phyloP scores from a whole-genome alignment of 2,113 vertebrate genomes.

The Oplegnathus fasciatus region DNA sequence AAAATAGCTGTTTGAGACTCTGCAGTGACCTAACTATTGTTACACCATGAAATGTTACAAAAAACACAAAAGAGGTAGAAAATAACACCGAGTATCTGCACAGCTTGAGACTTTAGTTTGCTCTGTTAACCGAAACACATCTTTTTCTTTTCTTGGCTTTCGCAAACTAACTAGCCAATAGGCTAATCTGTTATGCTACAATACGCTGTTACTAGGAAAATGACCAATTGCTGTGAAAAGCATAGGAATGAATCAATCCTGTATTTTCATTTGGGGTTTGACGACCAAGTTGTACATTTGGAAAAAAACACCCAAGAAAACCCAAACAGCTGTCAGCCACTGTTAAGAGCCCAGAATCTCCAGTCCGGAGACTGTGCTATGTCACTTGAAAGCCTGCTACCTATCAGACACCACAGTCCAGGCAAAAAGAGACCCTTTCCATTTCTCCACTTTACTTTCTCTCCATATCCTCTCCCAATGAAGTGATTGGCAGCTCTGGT shows the following conservation, averaged over 20 bases:
- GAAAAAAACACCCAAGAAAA: neutral
- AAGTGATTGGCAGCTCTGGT: slow-evolving; percentile 65
- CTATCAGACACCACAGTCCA: neutral
- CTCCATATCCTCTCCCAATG: slow-evolving; percentile 35
- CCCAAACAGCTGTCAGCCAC: neutral
- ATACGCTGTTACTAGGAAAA: neutral
- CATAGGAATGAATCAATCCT: neutral
- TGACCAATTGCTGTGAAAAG: neutral
- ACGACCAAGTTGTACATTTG: neutral
- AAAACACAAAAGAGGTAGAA: too few species aligned
- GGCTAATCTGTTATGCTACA: neutral
- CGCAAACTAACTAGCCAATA: neutral
- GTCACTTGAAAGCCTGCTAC: neutral
- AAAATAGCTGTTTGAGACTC: too few species aligned
- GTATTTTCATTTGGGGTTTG: neutral
- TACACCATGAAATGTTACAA: neutral
- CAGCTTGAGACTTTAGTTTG: neutral
- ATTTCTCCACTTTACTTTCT: slow-evolving; percentile 34
- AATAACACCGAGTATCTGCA: neutral
- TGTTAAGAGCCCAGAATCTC: neutral
- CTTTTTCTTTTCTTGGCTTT: neutral
- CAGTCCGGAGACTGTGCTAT: neutral
- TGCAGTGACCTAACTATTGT: too few species aligned
- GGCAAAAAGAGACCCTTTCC: slow-evolving; percentile 1
- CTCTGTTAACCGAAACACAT: neutral